These are phyloP conservation scores for Onchidella celtica DNA, from an alignment of 2,888 invertebrate genomes.

Conservation along the genomic window DNA sequence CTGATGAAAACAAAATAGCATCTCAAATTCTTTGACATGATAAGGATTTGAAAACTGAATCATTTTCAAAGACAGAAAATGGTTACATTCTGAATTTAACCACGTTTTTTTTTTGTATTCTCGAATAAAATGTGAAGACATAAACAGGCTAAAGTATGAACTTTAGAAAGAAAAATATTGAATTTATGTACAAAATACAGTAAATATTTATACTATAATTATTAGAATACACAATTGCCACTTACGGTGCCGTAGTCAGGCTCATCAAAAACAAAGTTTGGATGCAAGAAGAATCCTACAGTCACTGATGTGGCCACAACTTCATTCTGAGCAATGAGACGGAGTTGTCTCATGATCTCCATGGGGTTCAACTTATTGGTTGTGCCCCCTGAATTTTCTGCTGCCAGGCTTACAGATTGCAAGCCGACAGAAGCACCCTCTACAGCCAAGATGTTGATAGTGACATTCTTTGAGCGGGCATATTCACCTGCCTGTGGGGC, in stretches of 20 bases:
- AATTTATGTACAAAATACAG: no score
- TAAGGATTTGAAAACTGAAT: no score
- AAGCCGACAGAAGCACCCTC: conserved; percentile 67
- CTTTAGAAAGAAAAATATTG: no score
- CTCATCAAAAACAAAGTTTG: conserved; percentile 70
- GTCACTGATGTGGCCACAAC: conserved; percentile 71
- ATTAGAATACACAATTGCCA: background rate
- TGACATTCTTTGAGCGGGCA: conserved; percentile 67
- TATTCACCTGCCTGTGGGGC: conserved; percentile 72
- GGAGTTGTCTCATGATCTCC: conserved; percentile 73
- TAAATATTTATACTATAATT: no score
- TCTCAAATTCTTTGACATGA: no score
- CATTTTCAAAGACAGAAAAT: no score
- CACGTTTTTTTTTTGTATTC: no score
- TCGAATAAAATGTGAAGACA: no score
- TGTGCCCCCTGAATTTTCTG: conserved; percentile 68
- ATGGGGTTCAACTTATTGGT: conserved; percentile 72
- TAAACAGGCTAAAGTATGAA: no score
- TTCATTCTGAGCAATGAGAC: conserved; percentile 73
- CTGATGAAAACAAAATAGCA: no score
- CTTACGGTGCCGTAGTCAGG: conserved; percentile 61
- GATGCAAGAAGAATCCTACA: conserved; percentile 68
- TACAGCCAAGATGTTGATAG: conserved; percentile 70
- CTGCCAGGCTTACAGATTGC: conserved; percentile 64
- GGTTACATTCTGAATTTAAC: no score